Conservation (phyloP, 2,113 vertebrate genomes). For the Perccottus glenii region DNA sequence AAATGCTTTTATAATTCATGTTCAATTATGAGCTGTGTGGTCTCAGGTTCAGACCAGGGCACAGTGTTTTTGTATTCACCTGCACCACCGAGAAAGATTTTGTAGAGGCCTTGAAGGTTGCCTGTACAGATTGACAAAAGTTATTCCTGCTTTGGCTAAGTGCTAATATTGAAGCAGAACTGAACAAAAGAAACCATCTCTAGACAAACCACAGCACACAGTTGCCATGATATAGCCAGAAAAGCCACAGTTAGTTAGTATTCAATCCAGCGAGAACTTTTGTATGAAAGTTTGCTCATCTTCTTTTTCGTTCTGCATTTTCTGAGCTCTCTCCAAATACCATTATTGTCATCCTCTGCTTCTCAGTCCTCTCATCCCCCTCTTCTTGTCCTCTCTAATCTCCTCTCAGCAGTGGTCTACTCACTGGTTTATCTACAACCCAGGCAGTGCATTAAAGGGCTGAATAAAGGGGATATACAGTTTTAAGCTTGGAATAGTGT, state of each 20-base stretch:
- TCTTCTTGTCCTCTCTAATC: conserved; percentile 55
- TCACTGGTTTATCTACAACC: conserved; percentile 37
- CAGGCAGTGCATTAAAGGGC: conserved; percentile 43
- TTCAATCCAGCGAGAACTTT: not conserved
- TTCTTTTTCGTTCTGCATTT: conserved; percentile 30
- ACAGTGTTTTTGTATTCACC: too few species aligned
- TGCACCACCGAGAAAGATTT: too few species aligned
- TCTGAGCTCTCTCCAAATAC: conserved; percentile 41
- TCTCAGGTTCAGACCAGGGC: not conserved
- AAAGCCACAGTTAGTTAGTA: not conserved
- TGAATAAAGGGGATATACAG: conserved; percentile 11
- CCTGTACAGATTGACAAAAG: too few species aligned
- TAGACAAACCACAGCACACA: too few species aligned
- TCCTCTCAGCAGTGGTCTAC: conserved; percentile 19
- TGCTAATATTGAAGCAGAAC: too few species aligned
- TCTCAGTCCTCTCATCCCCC: conserved; percentile 38
- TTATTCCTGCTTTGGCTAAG: too few species aligned
- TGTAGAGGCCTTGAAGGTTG: too few species aligned
- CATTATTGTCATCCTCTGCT: conserved; percentile 41
- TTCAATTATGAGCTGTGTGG: not conserved
- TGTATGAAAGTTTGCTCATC: conserved; percentile 3
- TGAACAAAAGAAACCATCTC: too few species aligned
- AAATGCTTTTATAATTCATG: conserved; percentile 21
- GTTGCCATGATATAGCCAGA: too few species aligned
- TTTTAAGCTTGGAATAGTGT: conserved; percentile 32